A percentile compares a stretch with the other conserved stretches of the same genome.
phyloP scores from a whole-genome alignment of 2,888 invertebrate species.

The Tetragnatha montana region DNA sequence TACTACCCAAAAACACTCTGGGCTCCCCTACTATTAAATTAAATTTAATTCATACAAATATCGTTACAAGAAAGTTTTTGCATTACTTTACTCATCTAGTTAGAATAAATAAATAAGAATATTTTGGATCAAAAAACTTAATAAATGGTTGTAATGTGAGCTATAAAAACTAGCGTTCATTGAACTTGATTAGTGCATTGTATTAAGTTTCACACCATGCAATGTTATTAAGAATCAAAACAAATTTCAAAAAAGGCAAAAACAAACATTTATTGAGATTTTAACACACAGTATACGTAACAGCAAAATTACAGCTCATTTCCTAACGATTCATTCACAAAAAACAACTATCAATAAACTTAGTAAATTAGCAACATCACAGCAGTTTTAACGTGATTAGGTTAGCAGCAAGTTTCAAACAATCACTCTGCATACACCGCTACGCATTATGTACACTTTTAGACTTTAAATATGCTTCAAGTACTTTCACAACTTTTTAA shows the following conservation, averaged over 20 bases:
- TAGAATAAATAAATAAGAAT: too few relatives aligned
- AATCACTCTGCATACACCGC: background rate
- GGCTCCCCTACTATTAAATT: too few relatives aligned
- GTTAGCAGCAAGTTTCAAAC: constrained; percentile 9
- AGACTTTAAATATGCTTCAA: background rate
- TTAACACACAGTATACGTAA: constrained; percentile 42
- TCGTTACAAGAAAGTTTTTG: too few relatives aligned
- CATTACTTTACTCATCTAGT: too few relatives aligned
- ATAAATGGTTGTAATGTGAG: too few relatives aligned
- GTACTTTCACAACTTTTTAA: background rate
- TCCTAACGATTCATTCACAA: constrained; percentile 32
- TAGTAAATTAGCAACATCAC: constrained; percentile 62
- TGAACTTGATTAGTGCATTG: background rate
- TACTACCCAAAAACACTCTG: too few relatives aligned
- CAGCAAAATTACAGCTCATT: constrained; percentile 19
- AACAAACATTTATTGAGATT: constrained; percentile 56
- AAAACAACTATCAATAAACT: constrained; percentile 53
- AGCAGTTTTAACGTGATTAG: constrained; percentile 43
- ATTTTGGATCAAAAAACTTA: too few relatives aligned
- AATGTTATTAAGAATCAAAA: constrained; percentile 19
- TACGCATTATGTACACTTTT: background rate
- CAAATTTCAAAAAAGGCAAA: constrained; percentile 22
- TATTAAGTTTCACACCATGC: constrained; percentile 32
- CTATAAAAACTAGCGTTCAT: too few relatives aligned
- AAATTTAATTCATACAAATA: too few relatives aligned